These are phyloP conservation scores for Halcyon malimbica DNA, from an alignment of 2,113 vertebrate genomes.

Conservation along the genomic window DNA sequence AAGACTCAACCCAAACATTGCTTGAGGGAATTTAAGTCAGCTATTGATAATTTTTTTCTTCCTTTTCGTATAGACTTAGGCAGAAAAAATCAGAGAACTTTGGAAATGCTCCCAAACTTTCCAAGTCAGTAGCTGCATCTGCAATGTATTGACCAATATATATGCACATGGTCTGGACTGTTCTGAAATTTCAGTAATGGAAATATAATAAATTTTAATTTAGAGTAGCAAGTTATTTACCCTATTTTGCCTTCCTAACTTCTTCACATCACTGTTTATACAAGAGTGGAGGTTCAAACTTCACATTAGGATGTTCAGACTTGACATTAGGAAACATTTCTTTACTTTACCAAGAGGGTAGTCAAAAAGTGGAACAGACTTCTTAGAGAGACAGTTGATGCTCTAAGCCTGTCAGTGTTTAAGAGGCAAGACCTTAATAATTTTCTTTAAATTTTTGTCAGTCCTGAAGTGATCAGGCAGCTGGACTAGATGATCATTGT, in stretches of 20 bases:
- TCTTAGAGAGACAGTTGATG: not conserved
- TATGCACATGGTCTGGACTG: not conserved
- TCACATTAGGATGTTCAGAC: not conserved
- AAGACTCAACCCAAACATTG: not conserved
- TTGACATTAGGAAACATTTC: not conserved
- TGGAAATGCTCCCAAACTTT: not conserved
- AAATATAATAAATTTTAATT: not conserved
- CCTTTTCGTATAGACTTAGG: not conserved
- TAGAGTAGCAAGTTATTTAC: not conserved
- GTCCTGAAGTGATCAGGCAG: not conserved
- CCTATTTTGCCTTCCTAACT: not conserved
- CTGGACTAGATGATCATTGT: not conserved
- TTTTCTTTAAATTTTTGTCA: not conserved
- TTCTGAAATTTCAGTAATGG: not conserved
- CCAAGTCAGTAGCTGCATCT: not conserved
- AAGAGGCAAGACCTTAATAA: not conserved
- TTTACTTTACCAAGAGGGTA: rapidly evolving
- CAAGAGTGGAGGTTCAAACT: not conserved
- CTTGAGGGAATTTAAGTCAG: not conserved
- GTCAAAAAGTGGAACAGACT: not conserved
- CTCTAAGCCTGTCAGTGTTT: not conserved
- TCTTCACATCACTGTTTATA: not conserved
- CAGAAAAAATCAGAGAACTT: not conserved
- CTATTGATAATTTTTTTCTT: not conserved
- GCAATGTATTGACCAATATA: not conserved